Base-by-base conservation (phyloP, 2,797 vertebrate genomes). In the Sternarchorhynchus goeldii region DNA sequence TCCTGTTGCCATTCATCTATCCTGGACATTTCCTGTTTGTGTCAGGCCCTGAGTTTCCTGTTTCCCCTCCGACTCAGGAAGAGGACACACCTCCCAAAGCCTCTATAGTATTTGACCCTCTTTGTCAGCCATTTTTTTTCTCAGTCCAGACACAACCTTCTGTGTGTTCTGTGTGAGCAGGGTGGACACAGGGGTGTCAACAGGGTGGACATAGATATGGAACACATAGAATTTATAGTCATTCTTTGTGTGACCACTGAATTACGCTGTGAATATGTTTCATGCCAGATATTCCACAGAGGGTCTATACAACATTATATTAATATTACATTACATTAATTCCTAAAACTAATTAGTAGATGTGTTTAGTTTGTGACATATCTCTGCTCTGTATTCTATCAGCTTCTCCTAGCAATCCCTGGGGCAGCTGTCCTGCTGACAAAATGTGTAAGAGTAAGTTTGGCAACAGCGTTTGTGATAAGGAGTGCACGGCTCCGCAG, bases 11-110 rank as follows among this genome's bases (percentile, higher is more conserved):
- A 88, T 90, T 91, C 85, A 73, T 84, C 90, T 89, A 88, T 90
- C 84, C 79, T 90, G 86, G 91, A 90, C 87, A 89, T 90, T 93
- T 94, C 93, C 93, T 94, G 93, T 94, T 94, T 94, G 85, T 91
- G 89, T 91, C 90, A 85, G 88, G 83, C 82, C 82, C 68, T 21
- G 69, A 73, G 31, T 89, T 93, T 94, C 93, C 92, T 86, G 90
- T 88, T 90, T 89, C 90, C 88, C 83, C 86, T 88, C 82, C 76
- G 6, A 82, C 69, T 81, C 50, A 56, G 83, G 88, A 85, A 87
- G 79, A 78, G 86, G 88, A 77, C 85, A 88, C 81, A 76, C 85
- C 87, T 86, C 80, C 68, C 68, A 29, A 84, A 32, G n/a, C 18
- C 1, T n/a, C 65, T 69, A 21, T 20, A 53, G 17, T 8, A 57